These are phyloP conservation scores for Hyphantria cunea DNA, from an alignment of 1,140 invertebrate species.

Conservation along the genomic window DNA sequence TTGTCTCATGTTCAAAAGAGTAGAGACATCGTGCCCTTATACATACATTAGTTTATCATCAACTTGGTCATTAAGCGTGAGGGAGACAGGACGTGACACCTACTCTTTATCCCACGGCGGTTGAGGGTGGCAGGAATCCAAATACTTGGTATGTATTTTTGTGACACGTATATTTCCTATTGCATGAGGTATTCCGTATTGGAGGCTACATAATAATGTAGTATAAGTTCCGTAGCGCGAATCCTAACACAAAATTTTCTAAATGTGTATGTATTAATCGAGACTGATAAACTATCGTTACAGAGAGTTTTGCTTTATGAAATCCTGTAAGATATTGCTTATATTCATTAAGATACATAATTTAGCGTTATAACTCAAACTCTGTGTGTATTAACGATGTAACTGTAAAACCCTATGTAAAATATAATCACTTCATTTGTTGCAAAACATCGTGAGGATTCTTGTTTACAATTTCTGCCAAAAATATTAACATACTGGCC, in stretches of 20 bases:
- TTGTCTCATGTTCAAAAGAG: conserved; percentile 39
- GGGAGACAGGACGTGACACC: conserved; percentile 17
- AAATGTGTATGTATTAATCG: conserved; percentile 22
- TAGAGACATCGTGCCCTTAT: conserved; percentile 32
- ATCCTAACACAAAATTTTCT: conserved; percentile 36
- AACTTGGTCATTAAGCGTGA: conserved; percentile 8
- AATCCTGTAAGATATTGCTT: conserved; percentile 47
- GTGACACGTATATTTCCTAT: conserved; percentile 21
- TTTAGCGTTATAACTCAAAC: conserved; percentile 65
- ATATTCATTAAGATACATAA: conserved; percentile 39
- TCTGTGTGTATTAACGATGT: conserved; percentile 48
- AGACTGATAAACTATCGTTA: conserved; percentile 18
- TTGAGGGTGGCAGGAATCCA: conserved; percentile 10
- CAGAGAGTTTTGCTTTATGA: conserved; percentile 11
- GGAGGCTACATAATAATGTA: conserved; percentile 34
- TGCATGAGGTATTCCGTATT: conserved; percentile 10
- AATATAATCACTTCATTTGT: conserved; percentile 36
- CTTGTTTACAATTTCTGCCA: conserved; percentile 33
- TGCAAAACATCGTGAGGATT: conserved; percentile 20
- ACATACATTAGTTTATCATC: conserved; percentile 20
- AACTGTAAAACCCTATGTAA: conserved; percentile 66
- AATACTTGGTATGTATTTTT: conserved; percentile 10
- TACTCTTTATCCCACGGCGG: conserved; percentile 30
- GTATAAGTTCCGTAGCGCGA: conserved; percentile 35
- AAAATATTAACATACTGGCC: conserved; percentile 58